Base-by-base conservation (phyloP, 2,888 invertebrate genomes). In the Oscheius sp. region DNA sequence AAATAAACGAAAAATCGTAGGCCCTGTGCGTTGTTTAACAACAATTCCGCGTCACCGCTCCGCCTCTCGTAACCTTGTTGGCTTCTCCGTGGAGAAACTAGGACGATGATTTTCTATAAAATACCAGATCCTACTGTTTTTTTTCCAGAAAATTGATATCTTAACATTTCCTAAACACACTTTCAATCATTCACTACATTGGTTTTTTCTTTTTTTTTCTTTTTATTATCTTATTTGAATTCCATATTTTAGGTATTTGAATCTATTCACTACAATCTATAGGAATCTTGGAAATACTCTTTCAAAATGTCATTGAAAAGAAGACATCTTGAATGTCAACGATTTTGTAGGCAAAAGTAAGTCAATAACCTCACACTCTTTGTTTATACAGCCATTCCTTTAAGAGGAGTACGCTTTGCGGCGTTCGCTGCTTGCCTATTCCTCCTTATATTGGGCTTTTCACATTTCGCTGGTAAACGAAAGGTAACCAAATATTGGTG, bases 261-360 rank as follows among this genome's bases (percentile, higher is more conserved):
- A n/a, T n/a, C n/a, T n/a, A n/a, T n/a, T n/a, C n/a, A n/a, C n/a
- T n/a, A n/a, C n/a, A n/a, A n/a, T n/a, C n/a, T n/a, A n/a, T n/a
- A n/a, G n/a, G n/a, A n/a, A n/a, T n/a, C n/a, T n/a, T n/a, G n/a
- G n/a, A n/a, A n/a, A n/a, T n/a, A n/a, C n/a, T n/a, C n/a, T n/a
- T n/a, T n/a, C n/a, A n/a, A n/a, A n/a, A 79, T 82, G 79, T 74
- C 81, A 26, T 67, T 79, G 38, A 78, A 75, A 61, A 57, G 82
- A 22, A 75, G 73, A 49, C 72, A 73, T 49, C 72, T 81, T 32
- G 81, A 82, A 67, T 38, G 77, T 17, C 76, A 76, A 32, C 51
- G 83, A 38, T 64, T 79, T 33, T 77, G 79, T 64, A 71, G 81
- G 33, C 78, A 77, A 69, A 75, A 79, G 82, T 81, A 32, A 59